These are phyloP conservation scores for Hycleus cichorii DNA, from an alignment of 1,140 invertebrate species.

Conservation along the genomic window DNA sequence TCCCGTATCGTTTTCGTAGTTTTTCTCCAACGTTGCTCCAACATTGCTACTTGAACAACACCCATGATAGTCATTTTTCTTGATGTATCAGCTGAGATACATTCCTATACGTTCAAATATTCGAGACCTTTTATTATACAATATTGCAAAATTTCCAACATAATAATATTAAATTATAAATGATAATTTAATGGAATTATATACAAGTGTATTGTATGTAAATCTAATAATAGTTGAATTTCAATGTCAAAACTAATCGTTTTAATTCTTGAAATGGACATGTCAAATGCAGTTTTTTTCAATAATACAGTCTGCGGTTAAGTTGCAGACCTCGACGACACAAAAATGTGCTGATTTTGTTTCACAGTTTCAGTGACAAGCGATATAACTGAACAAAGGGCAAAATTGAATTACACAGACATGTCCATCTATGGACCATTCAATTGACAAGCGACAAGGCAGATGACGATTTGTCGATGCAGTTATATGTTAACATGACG, in stretches of 20 bases:
- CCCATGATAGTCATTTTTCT: constrained; percentile 21
- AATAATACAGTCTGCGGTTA: constrained; percentile 17
- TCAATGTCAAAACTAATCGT: too few species aligned
- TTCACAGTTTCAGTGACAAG: constrained; percentile 22
- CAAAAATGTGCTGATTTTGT: constrained; percentile 27
- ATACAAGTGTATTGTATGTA: neutral
- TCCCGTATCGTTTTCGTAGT: constrained; percentile 12
- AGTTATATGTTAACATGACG: constrained; percentile 7
- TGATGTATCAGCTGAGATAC: constrained; percentile 22
- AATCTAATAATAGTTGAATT: too few species aligned
- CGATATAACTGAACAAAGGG: constrained; percentile 22
- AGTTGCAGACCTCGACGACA: constrained; percentile 4
- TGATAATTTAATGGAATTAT: neutral
- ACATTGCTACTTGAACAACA: constrained; percentile 15
- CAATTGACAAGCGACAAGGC: constrained; percentile 16
- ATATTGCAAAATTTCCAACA: constrained; percentile 11
- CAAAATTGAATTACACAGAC: constrained; percentile 22
- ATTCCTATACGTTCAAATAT: constrained; percentile 17
- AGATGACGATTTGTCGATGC: constrained; percentile 18
- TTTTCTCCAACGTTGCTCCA: constrained; percentile 13
- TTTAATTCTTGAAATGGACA: neutral
- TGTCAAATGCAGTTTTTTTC: constrained; percentile 10
- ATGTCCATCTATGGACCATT: constrained; percentile 5
- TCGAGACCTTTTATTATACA: constrained; percentile 17
- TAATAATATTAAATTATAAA: neutral